Conservation (phyloP, 2,113 vertebrate species). For the Kryptolebias marmoratus region DNA sequence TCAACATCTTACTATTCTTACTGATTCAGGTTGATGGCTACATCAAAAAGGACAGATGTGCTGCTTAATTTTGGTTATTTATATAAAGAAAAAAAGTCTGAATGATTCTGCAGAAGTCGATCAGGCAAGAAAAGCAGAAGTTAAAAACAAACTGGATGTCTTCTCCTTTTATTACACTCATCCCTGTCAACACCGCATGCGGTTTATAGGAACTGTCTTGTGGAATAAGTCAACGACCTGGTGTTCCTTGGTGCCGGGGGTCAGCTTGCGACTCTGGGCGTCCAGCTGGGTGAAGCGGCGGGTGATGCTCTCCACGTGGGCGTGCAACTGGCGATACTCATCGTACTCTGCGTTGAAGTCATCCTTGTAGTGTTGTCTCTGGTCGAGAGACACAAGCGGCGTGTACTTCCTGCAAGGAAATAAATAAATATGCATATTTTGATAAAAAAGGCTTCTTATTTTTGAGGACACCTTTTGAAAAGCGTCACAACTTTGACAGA, state of each 20-base stretch:
- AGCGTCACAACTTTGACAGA: neutral
- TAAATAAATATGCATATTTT: neutral
- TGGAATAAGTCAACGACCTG: conserved; percentile 76
- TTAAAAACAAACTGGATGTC: neutral
- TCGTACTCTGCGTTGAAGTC: conserved; percentile 92
- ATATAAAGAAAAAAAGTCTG: neutral
- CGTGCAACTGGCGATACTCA: conserved; percentile 87
- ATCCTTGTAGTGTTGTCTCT: conserved; percentile 88
- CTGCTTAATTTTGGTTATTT: no score
- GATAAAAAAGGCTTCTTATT: no score
- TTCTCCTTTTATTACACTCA: no score
- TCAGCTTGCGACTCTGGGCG: conserved; percentile 80
- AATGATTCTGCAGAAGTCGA: neutral
- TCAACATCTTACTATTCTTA: no score
- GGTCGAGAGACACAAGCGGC: conserved; percentile 83
- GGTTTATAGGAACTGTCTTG: no score
- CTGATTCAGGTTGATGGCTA: no score
- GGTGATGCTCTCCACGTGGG: conserved; percentile 83
- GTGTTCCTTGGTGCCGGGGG: conserved; percentile 87
- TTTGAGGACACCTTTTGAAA: neutral
- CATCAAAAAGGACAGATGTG: no score
- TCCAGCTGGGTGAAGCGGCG: conserved; percentile 85
- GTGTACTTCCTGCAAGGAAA: conserved; percentile 84
- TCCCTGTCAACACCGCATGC: no score
- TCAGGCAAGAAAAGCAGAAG: neutral